Evolutionary conservation across 1,140 invertebrate genomes (phyloP), one percentile per base, ranked within the genome.

Genomic region (Ceratina calcarata): DNA sequence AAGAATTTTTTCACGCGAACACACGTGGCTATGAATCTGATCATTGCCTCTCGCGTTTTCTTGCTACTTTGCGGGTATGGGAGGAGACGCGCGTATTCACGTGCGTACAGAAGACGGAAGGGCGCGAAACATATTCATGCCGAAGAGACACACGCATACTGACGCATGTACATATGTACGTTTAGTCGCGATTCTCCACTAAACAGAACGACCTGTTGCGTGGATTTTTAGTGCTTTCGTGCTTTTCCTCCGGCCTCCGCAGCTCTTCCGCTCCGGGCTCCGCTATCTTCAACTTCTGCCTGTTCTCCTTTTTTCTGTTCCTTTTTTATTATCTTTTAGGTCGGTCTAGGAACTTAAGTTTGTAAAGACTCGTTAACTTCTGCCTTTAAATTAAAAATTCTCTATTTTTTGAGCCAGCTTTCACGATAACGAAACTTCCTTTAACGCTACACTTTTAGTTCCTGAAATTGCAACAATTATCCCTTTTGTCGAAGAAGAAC

Each of bases 141-240:
- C 27, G 27, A 77, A 77, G 67, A 32, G 10, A 70, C 55, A 60
- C 20, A 70, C 66, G 49, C 66, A 10, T 45, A 45, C 37, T 10
- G 7, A 70, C 55, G 49, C 20, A 70, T 57, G 49, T 57, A 45
- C 37, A 10, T 45, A 45, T 6, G 37, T 45, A 68, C 57, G 66
- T 67, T 53, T 18, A 49, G 66, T 32, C 66, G 71, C 61, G 53
- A 45, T 53, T 20, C 68, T 61, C 45, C 16, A 49, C 61, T 57
- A 68, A 77, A 67, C 82, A 67, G 74, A 86, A 87, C 84, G 86
- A 87, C 86, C 86, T 87, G 86, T 87, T 87, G 86, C 86, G 70
- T 81, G 82, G 62, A 81, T 86, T 86, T 86, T 85, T 85, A 79
- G 68, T 57, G 77, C 66, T 65, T 68, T 68, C 72, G 15, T 61